Evolutionary conservation across 2,888 invertebrate genomes (phyloP).

Genomic region (Pherbina coryleti): DNA sequence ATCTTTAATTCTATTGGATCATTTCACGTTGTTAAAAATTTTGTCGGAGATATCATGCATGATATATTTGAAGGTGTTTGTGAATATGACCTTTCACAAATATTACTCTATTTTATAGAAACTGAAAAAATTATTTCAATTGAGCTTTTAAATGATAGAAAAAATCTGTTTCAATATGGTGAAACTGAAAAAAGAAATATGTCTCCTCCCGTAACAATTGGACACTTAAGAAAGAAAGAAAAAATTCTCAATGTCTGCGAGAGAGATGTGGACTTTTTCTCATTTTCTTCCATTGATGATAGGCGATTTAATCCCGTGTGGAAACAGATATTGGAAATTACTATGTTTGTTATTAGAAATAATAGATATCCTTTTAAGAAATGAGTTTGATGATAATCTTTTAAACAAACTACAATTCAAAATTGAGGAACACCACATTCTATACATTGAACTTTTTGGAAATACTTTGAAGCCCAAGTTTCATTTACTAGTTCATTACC

Average conservation of each 20-base stretch:
- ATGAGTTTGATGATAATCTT: background rate
- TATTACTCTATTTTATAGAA: slow-evolving; percentile 26
- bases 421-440: slow-evolving; percentile 19
- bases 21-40: slow-evolving; percentile 16
- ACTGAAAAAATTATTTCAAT: slow-evolving; percentile 26
- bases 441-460: slow-evolving; percentile 30
- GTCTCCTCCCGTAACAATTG: slow-evolving; percentile 9
- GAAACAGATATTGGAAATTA: slow-evolving; percentile 1
- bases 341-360: background rate
- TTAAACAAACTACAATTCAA: background rate
- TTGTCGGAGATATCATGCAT: slow-evolving; percentile 41
- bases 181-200: slow-evolving; percentile 30
- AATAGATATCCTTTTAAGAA: background rate
- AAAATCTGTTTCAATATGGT: slow-evolving; percentile 21
- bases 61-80: slow-evolving; percentile 32
- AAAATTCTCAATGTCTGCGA: slow-evolving; percentile 31
- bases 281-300: slow-evolving; percentile 40
- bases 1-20: background rate
- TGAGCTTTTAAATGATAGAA: background rate
- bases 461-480: slow-evolving; percentile 37
- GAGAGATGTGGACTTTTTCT: slow-evolving; percentile 42
- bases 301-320: slow-evolving; percentile 35
- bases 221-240: slow-evolving; percentile 24
- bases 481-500: slow-evolving; percentile 22
- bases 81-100: slow-evolving; percentile 33